Conservation (phyloP, 2,888 invertebrate genomes). For the Caenorhabditis afra region DNA sequence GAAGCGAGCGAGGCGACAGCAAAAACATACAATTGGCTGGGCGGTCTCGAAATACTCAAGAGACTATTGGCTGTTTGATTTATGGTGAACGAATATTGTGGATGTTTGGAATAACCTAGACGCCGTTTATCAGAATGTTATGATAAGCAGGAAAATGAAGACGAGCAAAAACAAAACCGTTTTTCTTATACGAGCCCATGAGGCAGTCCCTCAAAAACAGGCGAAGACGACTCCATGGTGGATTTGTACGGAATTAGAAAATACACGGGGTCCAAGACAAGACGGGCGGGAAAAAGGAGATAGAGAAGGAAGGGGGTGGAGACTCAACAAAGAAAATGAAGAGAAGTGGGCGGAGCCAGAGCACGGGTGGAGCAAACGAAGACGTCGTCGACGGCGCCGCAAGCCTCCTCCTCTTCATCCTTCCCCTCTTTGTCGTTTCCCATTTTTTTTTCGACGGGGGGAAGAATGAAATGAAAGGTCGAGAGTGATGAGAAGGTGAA, state of each 20-base stretch:
- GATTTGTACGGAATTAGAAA: conserved; percentile 58
- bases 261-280: conserved; percentile 14
- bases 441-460: neutral
- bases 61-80: conserved; percentile 3
- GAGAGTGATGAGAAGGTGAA: neutral
- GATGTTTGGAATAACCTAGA: conserved; percentile 5
- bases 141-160: neutral
- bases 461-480: conserved; percentile 4
- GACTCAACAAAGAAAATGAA: conserved; percentile 24
- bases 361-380: neutral
- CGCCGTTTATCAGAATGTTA: neutral
- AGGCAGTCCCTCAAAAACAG: neutral
- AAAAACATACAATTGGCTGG: neutral
- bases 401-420: too few relatives aligned
- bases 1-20: neutral
- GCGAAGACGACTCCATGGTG: conserved; percentile 12
- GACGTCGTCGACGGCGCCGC: conserved; percentile 1
- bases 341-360: conserved; percentile 37
- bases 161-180: neutral
- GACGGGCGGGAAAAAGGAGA: conserved; percentile 32
- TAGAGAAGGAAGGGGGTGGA: neutral
- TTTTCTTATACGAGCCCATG: neutral
- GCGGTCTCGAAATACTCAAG: conserved; percentile 8
- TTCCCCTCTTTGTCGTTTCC: too few relatives aligned
- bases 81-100: neutral